Conservation (phyloP, 1,140 invertebrate genomes). For the Idris sp. region DNA sequence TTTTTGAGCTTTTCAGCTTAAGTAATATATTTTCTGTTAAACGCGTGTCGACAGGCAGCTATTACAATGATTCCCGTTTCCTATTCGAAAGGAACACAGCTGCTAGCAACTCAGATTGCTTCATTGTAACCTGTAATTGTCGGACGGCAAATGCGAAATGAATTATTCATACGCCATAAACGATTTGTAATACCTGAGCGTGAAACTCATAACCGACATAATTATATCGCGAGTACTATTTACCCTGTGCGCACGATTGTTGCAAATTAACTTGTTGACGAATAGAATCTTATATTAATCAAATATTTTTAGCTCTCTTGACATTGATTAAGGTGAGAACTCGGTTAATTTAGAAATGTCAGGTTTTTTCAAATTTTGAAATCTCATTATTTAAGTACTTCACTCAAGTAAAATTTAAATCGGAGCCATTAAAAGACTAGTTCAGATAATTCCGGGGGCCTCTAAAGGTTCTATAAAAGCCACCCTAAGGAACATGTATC, state of each 20-base stretch:
- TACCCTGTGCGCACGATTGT: conserved; percentile 10
- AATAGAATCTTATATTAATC: too few relatives aligned
- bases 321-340: too few relatives aligned
- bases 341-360: too few relatives aligned
- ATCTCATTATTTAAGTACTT: too few relatives aligned
- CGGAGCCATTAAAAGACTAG: too few relatives aligned
- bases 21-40: conserved; percentile 28
- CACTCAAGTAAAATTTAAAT: too few relatives aligned
- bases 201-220: conserved; percentile 22
- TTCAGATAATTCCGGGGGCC: too few relatives aligned
- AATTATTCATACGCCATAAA: conserved; percentile 50
- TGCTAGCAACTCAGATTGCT: conserved; percentile 34
- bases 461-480: too few relatives aligned
- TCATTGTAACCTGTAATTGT: conserved; percentile 42
- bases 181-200: conserved; percentile 18
- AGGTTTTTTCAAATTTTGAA: too few relatives aligned
- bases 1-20: conserved; percentile 16
- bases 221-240: conserved; percentile 29
- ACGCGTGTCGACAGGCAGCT: conserved; percentile 20
- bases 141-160: conserved; percentile 31
- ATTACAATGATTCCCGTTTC: conserved; percentile 41
- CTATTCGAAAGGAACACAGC: conserved; percentile 36
- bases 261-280: conserved; percentile 42
- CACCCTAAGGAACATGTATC: too few relatives aligned
- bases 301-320: too few relatives aligned